Evolutionary conservation across 1,140 invertebrate species (phyloP).

Genomic region (Anastrepha obliqua): DNA sequence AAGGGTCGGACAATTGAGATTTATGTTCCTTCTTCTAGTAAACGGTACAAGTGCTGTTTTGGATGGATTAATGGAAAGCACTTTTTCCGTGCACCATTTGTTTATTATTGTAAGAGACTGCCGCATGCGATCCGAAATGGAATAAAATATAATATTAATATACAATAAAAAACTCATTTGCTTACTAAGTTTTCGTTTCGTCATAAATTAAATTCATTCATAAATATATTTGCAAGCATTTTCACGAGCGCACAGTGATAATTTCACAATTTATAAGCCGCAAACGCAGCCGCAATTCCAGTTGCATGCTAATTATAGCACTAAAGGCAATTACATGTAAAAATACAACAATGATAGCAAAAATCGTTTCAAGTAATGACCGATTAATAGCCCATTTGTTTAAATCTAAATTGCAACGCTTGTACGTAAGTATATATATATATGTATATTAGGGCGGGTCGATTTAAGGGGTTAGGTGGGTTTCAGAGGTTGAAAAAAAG

Average conservation of each 20-base stretch:
- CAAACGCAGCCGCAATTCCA: background rate
- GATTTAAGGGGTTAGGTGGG: too few relatives aligned
- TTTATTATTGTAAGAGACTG: too few relatives aligned
- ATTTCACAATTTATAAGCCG: constrained; percentile 35
- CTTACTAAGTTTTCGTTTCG: background rate
- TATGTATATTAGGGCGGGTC: too few relatives aligned
- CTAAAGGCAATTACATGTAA: background rate
- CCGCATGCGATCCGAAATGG: too few relatives aligned
- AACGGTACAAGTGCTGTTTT: too few relatives aligned
- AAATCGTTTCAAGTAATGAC: background rate
- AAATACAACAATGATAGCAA: background rate
- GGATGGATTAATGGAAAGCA: too few relatives aligned
- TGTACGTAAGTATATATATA: background rate
- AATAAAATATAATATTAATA: too few relatives aligned
- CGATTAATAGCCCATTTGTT: constrained; percentile 41
- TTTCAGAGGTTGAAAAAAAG: too few relatives aligned
- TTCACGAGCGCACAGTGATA: background rate
- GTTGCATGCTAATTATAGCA: constrained; percentile 19
- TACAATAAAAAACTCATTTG: background rate
- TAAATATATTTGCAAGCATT: background rate
- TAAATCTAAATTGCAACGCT: background rate
- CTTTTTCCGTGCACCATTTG: too few relatives aligned
- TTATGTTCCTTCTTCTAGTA: too few relatives aligned
- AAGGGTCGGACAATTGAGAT: too few relatives aligned
- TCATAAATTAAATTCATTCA: constrained; percentile 25